phyloP scores from a whole-genome alignment of 2,797 vertebrate species.

The Lepus oiostolus region DNA sequence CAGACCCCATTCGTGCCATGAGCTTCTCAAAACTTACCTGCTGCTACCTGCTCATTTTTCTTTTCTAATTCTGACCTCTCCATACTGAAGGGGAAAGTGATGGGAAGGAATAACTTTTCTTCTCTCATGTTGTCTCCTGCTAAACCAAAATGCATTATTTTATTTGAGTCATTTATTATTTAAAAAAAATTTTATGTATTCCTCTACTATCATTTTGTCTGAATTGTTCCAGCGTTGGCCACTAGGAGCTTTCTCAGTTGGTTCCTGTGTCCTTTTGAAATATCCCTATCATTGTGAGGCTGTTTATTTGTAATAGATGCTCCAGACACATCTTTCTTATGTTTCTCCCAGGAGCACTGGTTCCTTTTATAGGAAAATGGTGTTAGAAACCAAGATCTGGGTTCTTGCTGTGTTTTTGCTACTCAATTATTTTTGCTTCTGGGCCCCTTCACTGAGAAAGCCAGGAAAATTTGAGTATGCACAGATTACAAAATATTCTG shows the following conservation, averaged over 20 bases:
- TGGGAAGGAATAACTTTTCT: background rate
- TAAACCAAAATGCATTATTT: background rate
- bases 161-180: slow-evolving; percentile 17
- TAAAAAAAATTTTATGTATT: background rate
- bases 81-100: background rate
- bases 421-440: background rate
- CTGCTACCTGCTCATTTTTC: background rate
- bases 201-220: background rate
- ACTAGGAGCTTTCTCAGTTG: background rate
- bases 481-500: too few species aligned
- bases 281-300: background rate
- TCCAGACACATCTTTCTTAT: background rate
- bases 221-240: background rate
- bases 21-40: background rate
- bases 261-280: background rate
- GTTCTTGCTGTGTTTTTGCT: background rate
- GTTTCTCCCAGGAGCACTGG: background rate
- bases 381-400: background rate
- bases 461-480: too few species aligned
- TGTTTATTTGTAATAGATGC: background rate
- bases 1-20: too few species aligned
- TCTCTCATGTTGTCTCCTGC: background rate
- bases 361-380: background rate
- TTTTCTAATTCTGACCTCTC: background rate
- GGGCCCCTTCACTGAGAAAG: background rate